Percentiles rank a stretch among this genome's conserved stretches.
Evolutionary conservation across 2,888 invertebrate genomes (phyloP).

Genomic region (Phalera bucephala): DNA sequence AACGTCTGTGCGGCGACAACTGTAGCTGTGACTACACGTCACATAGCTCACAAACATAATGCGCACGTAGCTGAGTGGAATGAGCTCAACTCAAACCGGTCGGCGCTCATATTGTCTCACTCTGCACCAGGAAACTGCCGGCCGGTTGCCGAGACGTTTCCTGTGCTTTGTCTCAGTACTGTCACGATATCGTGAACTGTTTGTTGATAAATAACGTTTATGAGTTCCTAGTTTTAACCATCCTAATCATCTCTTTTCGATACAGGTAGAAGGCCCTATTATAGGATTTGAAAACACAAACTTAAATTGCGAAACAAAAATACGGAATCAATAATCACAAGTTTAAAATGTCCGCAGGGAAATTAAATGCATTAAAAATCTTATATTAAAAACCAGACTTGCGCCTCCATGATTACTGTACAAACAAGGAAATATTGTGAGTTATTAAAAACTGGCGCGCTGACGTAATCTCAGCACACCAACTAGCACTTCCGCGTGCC

Average conservation of each 20-base stretch:
- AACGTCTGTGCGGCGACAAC: conserved; percentile 1
- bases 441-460: conserved; percentile 78
- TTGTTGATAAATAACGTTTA: conserved; percentile 27
- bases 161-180: conserved; percentile 71
- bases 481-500: conserved; percentile 75
- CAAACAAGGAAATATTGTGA: conserved; percentile 77
- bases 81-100: conserved; percentile 74
- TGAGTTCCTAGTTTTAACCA: conserved; percentile 18
- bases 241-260: not conserved
- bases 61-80: conserved; percentile 51
- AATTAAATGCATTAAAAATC: conserved; percentile 29
- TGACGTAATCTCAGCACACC: conserved; percentile 71
- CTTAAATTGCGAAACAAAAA: no score
- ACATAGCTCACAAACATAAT: conserved; percentile 44
- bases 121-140: conserved; percentile 76
- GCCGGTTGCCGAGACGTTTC: conserved; percentile 69
- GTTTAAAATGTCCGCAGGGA: conserved; percentile 5
- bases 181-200: conserved; percentile 44
- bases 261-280: no score
- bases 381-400: conserved; percentile 41
- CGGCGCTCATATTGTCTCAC: conserved; percentile 75
- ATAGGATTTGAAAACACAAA: no score
- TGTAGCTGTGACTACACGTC: conserved; percentile 31
- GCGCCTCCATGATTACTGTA: conserved; percentile 47
- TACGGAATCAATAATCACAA: not conserved